Evolutionary conservation across 2,113 vertebrate species (phyloP).

Genomic region (Galemys pyrenaicus): DNA sequence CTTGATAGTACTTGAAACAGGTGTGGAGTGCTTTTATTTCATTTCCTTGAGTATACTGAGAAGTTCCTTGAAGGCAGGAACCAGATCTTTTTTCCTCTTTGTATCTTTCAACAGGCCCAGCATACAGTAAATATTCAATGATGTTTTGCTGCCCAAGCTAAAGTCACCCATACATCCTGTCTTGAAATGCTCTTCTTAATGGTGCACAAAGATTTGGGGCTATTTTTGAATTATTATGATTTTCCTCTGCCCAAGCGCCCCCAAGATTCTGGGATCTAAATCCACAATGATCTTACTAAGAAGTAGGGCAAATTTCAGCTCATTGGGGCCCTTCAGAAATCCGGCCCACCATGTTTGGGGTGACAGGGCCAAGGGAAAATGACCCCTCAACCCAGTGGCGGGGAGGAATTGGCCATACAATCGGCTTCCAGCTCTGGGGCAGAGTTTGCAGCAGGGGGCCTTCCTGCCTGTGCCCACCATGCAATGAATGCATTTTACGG

Average conservation of each 20-base stretch:
- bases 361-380: background rate
- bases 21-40: background rate
- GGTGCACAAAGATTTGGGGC: background rate
- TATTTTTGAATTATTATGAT: background rate
- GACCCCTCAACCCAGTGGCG: no score
- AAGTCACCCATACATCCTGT: background rate
- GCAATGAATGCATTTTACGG: background rate
- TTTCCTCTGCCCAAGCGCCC: background rate
- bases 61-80: background rate
- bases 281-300: background rate
- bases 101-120: background rate
- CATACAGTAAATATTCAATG: background rate
- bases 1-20: background rate
- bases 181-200: background rate
- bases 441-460: background rate
- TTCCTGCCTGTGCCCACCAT: no score
- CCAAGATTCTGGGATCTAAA: background rate
- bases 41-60: background rate
- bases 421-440: background rate
- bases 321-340: background rate
- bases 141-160: background rate
- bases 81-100: background rate
- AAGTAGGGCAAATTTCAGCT: background rate
- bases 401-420: background rate
- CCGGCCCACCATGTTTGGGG: accelerated